Evolutionary conservation across 2,888 invertebrate genomes (phyloP).

Genomic region (Tinea pellionella): DNA sequence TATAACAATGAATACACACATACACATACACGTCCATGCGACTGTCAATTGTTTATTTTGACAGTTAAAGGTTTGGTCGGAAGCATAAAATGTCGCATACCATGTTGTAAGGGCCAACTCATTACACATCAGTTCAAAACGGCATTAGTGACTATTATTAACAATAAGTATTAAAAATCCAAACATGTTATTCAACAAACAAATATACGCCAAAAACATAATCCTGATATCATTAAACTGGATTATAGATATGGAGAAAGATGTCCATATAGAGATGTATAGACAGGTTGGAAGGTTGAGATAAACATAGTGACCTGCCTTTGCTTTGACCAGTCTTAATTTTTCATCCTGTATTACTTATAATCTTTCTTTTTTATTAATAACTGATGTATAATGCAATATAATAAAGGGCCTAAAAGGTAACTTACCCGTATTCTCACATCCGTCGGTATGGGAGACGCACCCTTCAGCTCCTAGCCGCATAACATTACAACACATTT

Average conservation of each 20-base stretch:
- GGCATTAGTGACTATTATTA: too few species aligned
- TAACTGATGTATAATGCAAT: not conserved
- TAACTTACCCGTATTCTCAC: constrained; percentile 88
- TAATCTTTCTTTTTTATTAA: not conserved
- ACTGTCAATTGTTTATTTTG: not conserved
- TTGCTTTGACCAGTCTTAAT: too few species aligned
- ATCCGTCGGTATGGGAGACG: constrained; percentile 92
- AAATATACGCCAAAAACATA: too few species aligned
- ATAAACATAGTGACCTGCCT: too few species aligned
- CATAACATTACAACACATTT: constrained; percentile 73
- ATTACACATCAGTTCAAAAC: not conserved
- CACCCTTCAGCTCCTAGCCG: constrained; percentile 88
- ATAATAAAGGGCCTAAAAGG: not conserved
- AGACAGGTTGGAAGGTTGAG: too few species aligned
- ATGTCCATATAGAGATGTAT: too few species aligned
- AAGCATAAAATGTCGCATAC: not conserved
- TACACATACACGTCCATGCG: not conserved
- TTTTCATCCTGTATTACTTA: too few species aligned
- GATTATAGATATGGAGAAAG: too few species aligned
- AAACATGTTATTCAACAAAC: too few species aligned
- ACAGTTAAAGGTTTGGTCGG: not conserved
- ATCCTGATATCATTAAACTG: too few species aligned
- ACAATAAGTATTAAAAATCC: too few species aligned
- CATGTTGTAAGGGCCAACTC: not conserved
- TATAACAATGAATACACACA: not conserved